A percentile compares a stretch with the other conserved stretches of the same genome.
Evolutionary conservation across 2,113 vertebrate species (phyloP).

Genomic region (Chitala chitala): DNA sequence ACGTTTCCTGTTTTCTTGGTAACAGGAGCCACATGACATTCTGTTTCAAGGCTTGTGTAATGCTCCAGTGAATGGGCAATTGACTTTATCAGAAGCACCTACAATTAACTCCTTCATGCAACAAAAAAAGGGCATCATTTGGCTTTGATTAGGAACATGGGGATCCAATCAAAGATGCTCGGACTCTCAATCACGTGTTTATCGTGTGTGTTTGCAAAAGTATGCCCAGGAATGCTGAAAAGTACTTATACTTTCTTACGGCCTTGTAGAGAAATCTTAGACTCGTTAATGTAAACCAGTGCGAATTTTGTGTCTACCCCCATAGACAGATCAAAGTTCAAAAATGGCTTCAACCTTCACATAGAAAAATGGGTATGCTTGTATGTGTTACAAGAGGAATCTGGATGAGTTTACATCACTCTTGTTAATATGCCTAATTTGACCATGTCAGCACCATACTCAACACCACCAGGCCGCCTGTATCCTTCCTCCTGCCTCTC

Average conservation of each 20-base stretch:
- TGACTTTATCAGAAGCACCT: constrained; percentile 27
- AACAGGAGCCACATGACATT: constrained; percentile 36
- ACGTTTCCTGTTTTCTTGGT: constrained; percentile 14
- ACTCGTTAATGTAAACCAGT: not conserved
- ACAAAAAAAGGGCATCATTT: constrained; percentile 28
- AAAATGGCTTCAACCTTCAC: too few species aligned
- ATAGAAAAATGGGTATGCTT: too few species aligned
- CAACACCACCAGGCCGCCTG: too few species aligned
- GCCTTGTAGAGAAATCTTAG: constrained; percentile 20
- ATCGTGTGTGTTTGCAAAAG: constrained; percentile 23
- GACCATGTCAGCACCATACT: not conserved
- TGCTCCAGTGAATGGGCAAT: constrained; percentile 18
- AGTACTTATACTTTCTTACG: not conserved
- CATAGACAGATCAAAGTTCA: constrained; percentile 30
- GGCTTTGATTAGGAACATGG: constrained; percentile 38
- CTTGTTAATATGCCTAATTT: not conserved
- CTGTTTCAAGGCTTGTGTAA: constrained; percentile 27
- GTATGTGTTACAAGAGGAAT: too few species aligned
- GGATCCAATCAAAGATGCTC: constrained; percentile 19
- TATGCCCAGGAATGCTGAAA: constrained; percentile 19
- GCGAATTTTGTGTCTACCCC: constrained; percentile 5
- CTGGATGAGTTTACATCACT: too few species aligned
- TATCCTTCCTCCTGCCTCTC: not conserved
- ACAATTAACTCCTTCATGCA: constrained; percentile 27
- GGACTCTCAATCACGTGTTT: not conserved